Conservation (phyloP, 1,140 invertebrate genomes). For the Matsumurasca onukii region DNA sequence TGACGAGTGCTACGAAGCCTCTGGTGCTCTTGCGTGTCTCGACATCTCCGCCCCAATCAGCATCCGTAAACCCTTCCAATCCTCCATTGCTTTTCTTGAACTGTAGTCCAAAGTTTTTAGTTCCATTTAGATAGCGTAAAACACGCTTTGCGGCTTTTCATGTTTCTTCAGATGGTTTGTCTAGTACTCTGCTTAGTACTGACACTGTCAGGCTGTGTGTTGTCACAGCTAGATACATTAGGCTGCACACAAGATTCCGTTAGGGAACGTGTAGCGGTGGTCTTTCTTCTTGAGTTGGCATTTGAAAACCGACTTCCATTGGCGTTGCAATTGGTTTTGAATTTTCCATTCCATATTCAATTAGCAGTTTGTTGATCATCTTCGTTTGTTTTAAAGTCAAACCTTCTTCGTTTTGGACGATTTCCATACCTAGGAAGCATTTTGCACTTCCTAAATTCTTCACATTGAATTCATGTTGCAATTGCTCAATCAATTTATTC, state of each 20-base stretch:
- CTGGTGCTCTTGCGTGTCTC: constrained; percentile 11
- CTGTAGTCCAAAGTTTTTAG: constrained; percentile 35
- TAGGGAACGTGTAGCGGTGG: constrained; percentile 10
- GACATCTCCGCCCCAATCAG: constrained; percentile 33
- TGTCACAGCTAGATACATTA: no score
- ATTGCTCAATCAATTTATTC: constrained; percentile 28
- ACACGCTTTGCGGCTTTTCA: constrained; percentile 43
- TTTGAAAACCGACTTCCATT: constrained; percentile 26
- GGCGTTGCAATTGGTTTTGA: constrained; percentile 10
- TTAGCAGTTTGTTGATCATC: constrained; percentile 9
- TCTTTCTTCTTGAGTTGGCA: constrained; percentile 11
- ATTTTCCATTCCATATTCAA: constrained; percentile 16
- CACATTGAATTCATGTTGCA: constrained; percentile 38
- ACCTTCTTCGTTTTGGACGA: constrained; percentile 22
- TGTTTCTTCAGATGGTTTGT: constrained; percentile 38
- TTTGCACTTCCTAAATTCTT: constrained; percentile 32
- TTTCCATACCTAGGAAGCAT: constrained; percentile 33
- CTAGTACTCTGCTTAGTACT: constrained; percentile 39
- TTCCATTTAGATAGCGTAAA: constrained; percentile 42
- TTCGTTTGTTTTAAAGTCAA: constrained; percentile 21
- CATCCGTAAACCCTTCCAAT: constrained; percentile 32
- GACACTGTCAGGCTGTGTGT: constrained; percentile 38
- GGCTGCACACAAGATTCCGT: constrained; percentile 36
- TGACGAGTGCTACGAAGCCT: constrained; percentile 35
- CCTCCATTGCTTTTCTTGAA: constrained; percentile 28